Evolutionary conservation across 2,797 vertebrate genomes (phyloP).

Genomic region (Gorsachius magnificus): DNA sequence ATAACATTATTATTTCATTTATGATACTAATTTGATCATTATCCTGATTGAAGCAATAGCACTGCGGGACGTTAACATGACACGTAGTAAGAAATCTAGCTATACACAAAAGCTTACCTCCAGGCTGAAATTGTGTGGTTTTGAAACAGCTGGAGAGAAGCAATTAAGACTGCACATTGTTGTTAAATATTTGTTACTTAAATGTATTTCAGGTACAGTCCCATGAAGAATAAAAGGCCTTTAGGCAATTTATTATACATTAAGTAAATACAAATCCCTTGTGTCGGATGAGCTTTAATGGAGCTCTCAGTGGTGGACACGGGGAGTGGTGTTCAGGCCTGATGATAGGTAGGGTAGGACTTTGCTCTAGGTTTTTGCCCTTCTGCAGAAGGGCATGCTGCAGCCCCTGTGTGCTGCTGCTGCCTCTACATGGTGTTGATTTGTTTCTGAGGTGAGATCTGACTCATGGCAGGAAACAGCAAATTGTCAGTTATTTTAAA

Average conservation of each 20-base stretch:
- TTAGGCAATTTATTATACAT: not conserved
- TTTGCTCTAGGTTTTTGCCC: not conserved
- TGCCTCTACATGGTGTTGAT: fast-evolving
- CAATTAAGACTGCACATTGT: not conserved
- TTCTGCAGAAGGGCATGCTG: not conserved
- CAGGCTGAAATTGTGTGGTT: not conserved
- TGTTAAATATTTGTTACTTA: conserved; percentile 47
- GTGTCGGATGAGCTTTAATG: not conserved
- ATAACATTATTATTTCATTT: not conserved
- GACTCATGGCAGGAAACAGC: not conserved
- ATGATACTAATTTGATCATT: not conserved
- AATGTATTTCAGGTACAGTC: not conserved
- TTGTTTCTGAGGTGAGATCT: not conserved
- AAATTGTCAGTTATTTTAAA: not conserved
- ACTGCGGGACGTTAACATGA: not conserved
- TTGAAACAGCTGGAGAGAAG: conserved; percentile 17
- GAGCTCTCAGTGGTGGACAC: not conserved
- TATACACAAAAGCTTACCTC: not conserved
- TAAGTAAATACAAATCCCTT: not conserved
- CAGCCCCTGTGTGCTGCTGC: not conserved
- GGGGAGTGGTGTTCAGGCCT: not conserved
- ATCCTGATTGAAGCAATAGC: not conserved
- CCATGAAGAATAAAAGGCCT: not conserved
- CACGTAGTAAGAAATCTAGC: not conserved
- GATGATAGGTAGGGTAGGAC: not conserved